These are phyloP conservation scores for Ernsta delagoae DNA, from an alignment of 2,888 invertebrate genomes.

Conservation along the genomic window DNA sequence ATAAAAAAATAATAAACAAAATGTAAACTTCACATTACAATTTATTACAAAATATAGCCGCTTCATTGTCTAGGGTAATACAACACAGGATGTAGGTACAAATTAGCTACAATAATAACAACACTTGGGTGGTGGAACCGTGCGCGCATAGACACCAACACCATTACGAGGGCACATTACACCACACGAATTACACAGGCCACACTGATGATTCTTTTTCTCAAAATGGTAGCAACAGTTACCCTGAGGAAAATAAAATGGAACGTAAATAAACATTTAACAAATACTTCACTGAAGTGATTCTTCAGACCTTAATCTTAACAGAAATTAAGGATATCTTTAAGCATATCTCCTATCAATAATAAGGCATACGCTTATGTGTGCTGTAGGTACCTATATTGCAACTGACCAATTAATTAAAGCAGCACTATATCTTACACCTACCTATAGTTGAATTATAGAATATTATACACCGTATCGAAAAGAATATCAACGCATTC, in stretches of 20 bases:
- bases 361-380: no score
- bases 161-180: slow-evolving; percentile 46
- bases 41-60: slow-evolving; percentile 53
- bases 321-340: no score
- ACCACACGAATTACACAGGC: slow-evolving; percentile 39
- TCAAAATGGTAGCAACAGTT: slow-evolving; percentile 70
- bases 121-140: slow-evolving; percentile 41
- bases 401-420: no score
- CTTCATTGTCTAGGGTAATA: slow-evolving; percentile 55
- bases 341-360: no score
- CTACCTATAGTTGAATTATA: no score
- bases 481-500: no score
- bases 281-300: no score
- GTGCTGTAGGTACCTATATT: no score
- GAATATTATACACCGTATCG: no score
- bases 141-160: slow-evolving; percentile 51
- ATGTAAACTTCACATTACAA: slow-evolving; percentile 9
- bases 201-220: slow-evolving; percentile 51
- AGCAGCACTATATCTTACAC: no score
- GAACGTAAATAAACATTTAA: slow-evolving; percentile 38
- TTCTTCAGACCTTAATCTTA: no score
- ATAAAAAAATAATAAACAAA: no score
- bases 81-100: slow-evolving; percentile 35
- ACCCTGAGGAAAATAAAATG: slow-evolving; percentile 53
- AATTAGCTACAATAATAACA: slow-evolving; percentile 51